Percentiles rank a stretch among this genome's conserved stretches.
Evolutionary conservation across 2,113 vertebrate species (phyloP).

Genomic region (Seriola quinqueradiata): DNA sequence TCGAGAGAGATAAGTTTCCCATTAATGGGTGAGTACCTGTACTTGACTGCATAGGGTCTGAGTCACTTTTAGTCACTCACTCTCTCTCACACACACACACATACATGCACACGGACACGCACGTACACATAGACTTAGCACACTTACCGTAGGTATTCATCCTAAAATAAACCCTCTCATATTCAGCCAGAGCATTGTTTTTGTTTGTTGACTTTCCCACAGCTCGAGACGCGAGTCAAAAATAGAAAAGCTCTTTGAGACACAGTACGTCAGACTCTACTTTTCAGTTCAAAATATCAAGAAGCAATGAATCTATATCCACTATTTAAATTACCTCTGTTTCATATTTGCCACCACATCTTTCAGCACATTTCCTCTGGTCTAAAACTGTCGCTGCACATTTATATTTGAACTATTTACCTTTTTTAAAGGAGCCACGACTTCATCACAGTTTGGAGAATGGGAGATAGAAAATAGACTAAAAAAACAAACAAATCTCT

Average conservation of each 20-base stretch:
- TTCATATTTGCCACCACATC: conserved; percentile 1
- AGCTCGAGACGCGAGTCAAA: not conserved
- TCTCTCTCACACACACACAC: not conserved
- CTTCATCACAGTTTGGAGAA: not conserved
- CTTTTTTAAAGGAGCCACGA: not conserved
- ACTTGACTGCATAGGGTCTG: conserved; percentile 56
- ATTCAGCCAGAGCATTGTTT: conserved; percentile 17
- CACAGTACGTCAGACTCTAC: not conserved
- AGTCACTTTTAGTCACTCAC: conserved; percentile 30
- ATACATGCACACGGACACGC: not conserved
- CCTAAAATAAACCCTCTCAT: conserved; percentile 26
- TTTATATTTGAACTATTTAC: not conserved
- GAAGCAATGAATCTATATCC: not conserved
- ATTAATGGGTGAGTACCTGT: conserved; percentile 69
- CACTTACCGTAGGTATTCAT: conserved; percentile 2
- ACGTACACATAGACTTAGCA: conserved; percentile 6
- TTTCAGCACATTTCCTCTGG: not conserved
- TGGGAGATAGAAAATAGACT: too few species aligned
- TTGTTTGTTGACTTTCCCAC: conserved; percentile 19
- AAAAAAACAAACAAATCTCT: not conserved
- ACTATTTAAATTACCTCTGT: not conserved
- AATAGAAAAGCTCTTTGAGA: conserved; percentile 4
- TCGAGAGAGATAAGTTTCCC: conserved; percentile 78
- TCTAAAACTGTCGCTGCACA: not conserved
- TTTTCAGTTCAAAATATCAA: conserved; percentile 9